phyloP scores from a whole-genome alignment of 2,113 vertebrate genomes.

The Illadopsis cleaveri region DNA sequence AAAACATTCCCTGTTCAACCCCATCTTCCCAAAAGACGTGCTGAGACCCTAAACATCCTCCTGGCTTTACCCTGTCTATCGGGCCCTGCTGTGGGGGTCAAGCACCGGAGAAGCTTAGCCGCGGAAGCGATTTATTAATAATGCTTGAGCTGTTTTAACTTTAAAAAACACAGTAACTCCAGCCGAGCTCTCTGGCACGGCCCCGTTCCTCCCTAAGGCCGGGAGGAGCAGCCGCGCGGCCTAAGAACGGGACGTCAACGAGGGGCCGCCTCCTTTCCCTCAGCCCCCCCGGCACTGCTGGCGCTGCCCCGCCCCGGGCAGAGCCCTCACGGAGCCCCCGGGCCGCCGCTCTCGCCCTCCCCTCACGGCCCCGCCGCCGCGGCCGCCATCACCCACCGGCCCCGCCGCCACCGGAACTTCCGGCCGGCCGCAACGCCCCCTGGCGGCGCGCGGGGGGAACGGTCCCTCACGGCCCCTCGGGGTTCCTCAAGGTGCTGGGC shows the following conservation, averaged over 20 bases:
- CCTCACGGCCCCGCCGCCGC: neutral
- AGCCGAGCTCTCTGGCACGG: neutral
- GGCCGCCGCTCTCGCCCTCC: neutral
- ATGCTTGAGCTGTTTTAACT: rapidly evolving
- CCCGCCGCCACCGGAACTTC: neutral
- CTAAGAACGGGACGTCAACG: neutral
- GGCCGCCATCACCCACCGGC: neutral
- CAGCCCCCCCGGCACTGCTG: neutral
- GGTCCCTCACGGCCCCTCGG: rapidly evolving
- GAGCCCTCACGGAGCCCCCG: neutral
- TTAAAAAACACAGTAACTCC: neutral
- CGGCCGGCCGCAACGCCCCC: neutral
- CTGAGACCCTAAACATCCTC: too few species aligned
- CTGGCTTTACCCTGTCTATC: rapidly evolving
- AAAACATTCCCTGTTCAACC: neutral
- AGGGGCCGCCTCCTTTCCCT: neutral
- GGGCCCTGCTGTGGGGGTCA: neutral
- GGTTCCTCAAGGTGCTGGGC: rapidly evolving
- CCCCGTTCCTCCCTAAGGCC: neutral
- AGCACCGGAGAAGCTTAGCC: rapidly evolving
- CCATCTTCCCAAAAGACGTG: rapidly evolving
- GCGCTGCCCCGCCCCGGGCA: neutral
- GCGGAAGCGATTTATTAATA: rapidly evolving
- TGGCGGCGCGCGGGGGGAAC: neutral
- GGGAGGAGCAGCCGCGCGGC: neutral